phyloP scores from a whole-genome alignment of 1,140 invertebrate species.

The Drosophila littoralis region DNA sequence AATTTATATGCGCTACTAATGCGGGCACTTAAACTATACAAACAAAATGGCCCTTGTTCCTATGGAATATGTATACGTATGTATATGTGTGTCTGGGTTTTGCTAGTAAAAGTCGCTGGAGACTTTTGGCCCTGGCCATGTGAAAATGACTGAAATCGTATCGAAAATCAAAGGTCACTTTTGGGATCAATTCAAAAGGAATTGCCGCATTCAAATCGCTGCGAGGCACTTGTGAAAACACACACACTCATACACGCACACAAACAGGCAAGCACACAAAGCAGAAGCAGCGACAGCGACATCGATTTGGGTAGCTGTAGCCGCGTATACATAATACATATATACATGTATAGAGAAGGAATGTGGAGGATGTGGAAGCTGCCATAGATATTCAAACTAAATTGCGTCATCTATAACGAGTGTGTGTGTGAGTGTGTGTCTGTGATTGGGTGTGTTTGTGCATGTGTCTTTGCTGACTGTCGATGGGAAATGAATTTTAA shows the following conservation, averaged over 20 bases:
- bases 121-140: constrained; percentile 75
- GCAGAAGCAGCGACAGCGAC: neutral
- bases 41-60: constrained; percentile 69
- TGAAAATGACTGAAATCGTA: constrained; percentile 80
- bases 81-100: neutral
- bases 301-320: constrained; percentile 1
- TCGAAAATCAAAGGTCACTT: constrained; percentile 83
- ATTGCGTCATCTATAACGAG: constrained; percentile 78
- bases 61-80: constrained; percentile 4
- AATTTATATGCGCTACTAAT: constrained; percentile 82
- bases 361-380: constrained; percentile 52
- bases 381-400: constrained; percentile 80
- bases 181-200: constrained; percentile 83
- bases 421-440: constrained; percentile 7
- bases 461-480: constrained; percentile 64
- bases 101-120: constrained; percentile 56
- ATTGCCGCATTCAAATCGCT: constrained; percentile 83
- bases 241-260: constrained; percentile 26
- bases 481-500: constrained; percentile 83
- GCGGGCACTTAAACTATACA: constrained; percentile 80
- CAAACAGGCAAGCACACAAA: neutral
- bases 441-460: constrained; percentile 18
- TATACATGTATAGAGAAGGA: constrained; percentile 22
- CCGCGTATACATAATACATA: constrained; percentile 6
- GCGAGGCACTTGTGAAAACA: constrained; percentile 72